phyloP scores from a whole-genome alignment of 2,113 vertebrate genomes.

The Dermatemys mawii region DNA sequence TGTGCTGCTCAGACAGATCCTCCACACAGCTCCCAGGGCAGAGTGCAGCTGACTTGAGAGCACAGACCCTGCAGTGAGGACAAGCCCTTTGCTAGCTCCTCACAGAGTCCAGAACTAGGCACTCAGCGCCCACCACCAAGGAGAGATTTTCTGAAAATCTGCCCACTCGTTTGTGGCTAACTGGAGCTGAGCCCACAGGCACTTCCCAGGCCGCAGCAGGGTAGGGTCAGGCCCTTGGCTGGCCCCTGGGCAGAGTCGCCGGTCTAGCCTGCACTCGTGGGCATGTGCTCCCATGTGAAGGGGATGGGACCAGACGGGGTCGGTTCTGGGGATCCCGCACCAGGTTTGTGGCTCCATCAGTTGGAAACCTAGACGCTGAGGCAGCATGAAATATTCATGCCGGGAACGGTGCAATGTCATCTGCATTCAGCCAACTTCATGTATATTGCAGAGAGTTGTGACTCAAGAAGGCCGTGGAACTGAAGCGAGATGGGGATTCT shows the following conservation, averaged over 20 bases:
- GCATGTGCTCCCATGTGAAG: not conserved
- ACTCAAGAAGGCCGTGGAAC: conserved; percentile 43
- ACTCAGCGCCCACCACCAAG: not conserved
- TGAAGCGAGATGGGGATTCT: not conserved
- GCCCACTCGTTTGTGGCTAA: not conserved
- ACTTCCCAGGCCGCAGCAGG: rapidly evolving
- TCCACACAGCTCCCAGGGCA: not conserved
- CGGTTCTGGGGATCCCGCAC: not conserved
- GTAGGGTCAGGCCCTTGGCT: not conserved
- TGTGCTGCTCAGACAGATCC: not conserved
- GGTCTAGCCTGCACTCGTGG: not conserved
- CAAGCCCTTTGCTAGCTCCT: too few species aligned
- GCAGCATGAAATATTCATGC: conserved; percentile 73
- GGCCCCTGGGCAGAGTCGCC: not conserved
- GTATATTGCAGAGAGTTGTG: conserved; percentile 72
- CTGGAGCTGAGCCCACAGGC: rapidly evolving
- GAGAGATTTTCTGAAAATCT: not conserved
- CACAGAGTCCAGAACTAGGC: not conserved
- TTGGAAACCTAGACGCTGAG: conserved; percentile 54
- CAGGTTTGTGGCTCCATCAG: conserved; percentile 35
- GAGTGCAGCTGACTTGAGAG: too few species aligned
- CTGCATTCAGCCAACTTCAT: conserved; percentile 72
- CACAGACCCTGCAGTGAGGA: not conserved
- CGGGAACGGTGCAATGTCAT: conserved; percentile 70
- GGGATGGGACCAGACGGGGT: not conserved